Base-by-base conservation (phyloP, 2,797 vertebrate species). In the Peromyscus aztecus region DNA sequence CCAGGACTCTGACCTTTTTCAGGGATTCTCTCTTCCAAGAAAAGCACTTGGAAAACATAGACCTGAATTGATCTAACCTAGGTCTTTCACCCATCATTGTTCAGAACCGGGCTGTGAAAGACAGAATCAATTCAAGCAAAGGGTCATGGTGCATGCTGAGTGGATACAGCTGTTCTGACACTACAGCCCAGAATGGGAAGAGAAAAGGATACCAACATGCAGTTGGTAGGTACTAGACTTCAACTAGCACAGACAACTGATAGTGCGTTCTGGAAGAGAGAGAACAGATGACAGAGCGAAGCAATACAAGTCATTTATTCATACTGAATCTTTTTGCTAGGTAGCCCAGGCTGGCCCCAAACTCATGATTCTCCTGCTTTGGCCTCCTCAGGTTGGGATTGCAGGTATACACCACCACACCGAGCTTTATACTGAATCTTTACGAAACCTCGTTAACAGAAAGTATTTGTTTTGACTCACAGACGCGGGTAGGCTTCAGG, bases 381-480 rank as follows among this genome's bases (percentile, higher is more conserved):
- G 23, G 19, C 37, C 37, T 71, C 29, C 63, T 31, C 29, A 31
- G 12, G 10, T 19, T 59, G 24, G 29, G 46, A 23, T 6, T 81
- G 19, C 6, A 31, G 19, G 5, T 71, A 37, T 43, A 49, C 3
- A 55, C n/a, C 9, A 8, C 24, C 34, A 80, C 13, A 37, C 14
- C 19, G 13, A 57, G 29, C 12, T 43, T 71, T 6, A 49, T 6
- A 63, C 29, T 55, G 29, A 97, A 86, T 90, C 57, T 85, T 78
- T 31, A 40, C 67, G 17, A 94, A 76, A 94, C 77, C 88, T 76
- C 77, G 31, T 65, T 80, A 95, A 92, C 6, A 82, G 43, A 91
- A 96, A 88, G 85, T 23, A 71, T 77, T 93, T 91, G 37, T 31
- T 87, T 89, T 90, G 77, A 57, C 2, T 34, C 29, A 43, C 11